Conservation (phyloP, 2,888 invertebrate species). For the Ctena decussata region DNA sequence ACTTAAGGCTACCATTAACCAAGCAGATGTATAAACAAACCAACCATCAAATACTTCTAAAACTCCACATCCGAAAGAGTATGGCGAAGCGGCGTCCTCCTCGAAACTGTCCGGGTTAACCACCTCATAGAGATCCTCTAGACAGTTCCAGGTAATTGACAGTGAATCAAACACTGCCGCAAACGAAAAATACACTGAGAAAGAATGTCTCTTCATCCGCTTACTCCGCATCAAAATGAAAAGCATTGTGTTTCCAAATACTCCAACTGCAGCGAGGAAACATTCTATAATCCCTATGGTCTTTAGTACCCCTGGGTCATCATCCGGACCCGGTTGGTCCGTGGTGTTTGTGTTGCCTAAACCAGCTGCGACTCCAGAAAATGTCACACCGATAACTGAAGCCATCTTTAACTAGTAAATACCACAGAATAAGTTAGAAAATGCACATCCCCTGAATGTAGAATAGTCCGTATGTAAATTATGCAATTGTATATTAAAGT, state of each 20-base stretch:
- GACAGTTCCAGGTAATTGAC: constrained; percentile 21
- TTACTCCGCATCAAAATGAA: constrained; percentile 34
- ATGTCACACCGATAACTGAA: too few species aligned
- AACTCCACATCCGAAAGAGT: constrained; percentile 24
- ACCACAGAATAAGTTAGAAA: too few species aligned
- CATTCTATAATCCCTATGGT: constrained; percentile 9
- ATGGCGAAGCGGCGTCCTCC: background rate
- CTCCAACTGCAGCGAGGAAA: background rate
- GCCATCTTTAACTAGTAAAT: too few species aligned
- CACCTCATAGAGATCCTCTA: constrained; percentile 11
- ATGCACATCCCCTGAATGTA: too few species aligned
- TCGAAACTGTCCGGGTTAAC: background rate
- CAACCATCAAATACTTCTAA: constrained; percentile 28
- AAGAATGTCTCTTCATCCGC: constrained; percentile 17
- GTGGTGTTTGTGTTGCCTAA: background rate
- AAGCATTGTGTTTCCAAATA: constrained; percentile 21
- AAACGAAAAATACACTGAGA: constrained; percentile 31
- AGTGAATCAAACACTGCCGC: constrained; percentile 12
- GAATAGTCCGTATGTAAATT: too few species aligned
- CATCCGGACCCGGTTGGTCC: background rate
- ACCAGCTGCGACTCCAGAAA: too few species aligned
- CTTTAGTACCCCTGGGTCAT: background rate
- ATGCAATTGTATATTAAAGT: too few species aligned
- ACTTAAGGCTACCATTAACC: constrained; percentile 13
- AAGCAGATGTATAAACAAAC: constrained; percentile 3